Percentiles rank a stretch among this genome's conserved stretches.
Conservation (phyloP, 2,113 vertebrate species). For the Peucedramus taeniatus region DNA sequence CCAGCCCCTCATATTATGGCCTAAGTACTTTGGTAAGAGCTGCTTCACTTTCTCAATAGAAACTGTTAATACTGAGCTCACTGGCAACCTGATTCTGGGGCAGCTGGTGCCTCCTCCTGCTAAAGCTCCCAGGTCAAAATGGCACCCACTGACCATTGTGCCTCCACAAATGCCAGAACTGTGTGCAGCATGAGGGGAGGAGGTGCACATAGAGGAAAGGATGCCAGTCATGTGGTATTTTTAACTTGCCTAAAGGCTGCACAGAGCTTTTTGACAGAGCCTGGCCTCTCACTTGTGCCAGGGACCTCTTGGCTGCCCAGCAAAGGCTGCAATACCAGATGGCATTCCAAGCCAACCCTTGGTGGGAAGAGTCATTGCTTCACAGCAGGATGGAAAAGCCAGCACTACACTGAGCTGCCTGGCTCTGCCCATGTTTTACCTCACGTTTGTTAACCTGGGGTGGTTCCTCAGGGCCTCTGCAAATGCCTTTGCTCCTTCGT, state of each 20-base stretch:
- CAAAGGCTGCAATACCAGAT: neutral
- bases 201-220: neutral
- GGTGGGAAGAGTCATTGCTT: neutral
- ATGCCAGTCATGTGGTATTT: neutral
- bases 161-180: neutral
- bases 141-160: neutral
- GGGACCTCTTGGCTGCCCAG: neutral
- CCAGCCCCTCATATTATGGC: neutral
- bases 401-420: neutral
- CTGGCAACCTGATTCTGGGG: neutral
- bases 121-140: neutral
- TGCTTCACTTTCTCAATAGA: neutral
- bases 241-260: neutral
- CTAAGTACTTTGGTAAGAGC: neutral
- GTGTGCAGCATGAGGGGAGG: neutral
- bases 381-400: neutral
- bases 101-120: neutral
- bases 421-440: slow-evolving; percentile 64
- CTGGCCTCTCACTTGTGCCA: neutral
- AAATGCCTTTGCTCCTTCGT: slow-evolving; percentile 88
- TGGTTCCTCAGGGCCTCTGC: slow-evolving; percentile 87
- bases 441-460: slow-evolving; percentile 81
- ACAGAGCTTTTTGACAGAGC: neutral
- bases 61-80: neutral
- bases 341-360: neutral